Evolutionary conservation across 2,113 vertebrate genomes (phyloP), one percentile per base, ranked within the genome.

Genomic region (Microcebus jonahi): DNA sequence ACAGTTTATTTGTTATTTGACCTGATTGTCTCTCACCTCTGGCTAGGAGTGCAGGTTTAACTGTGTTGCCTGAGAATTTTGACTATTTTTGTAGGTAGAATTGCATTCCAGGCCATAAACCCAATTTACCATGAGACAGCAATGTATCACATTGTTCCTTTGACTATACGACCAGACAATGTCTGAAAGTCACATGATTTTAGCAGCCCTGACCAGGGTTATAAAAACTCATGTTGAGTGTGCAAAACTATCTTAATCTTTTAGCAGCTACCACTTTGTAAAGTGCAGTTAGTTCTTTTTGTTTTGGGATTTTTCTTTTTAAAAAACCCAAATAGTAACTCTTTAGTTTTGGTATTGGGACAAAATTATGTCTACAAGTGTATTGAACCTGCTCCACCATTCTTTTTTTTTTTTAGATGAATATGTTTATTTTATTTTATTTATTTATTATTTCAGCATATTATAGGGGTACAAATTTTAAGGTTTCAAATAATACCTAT

Each of bases 11-110:
- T 82, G 53, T 76, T 92, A 87, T 89, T 76, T 97, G 86, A 94
- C 82, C 93, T 97, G 96, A 97, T 97, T 92, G 76, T 94, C 71
- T 96, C 39, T 71, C 53, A 31, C 18, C 70, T 90, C 70, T 67
- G 45, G 34, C 27, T 81, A 76, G 67, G 70, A 82, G 6, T 42
- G 18, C 36, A 83, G 50, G 39, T 71, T 65, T 65, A 65, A 39
- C 27, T 71, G 90, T 84, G 29, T 65, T 80, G 10, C 90, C n/a
- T 79, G n/a, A 71, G 34, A 77, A 94, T 93, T 91, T 48, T 80
- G n/a, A 86, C 12, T 48, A 27, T 13, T 63, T 13, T 63, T 85
- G 21, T 48, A 20, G 50, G 5, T 57, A 2, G 42, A 85, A 45
- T 21, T 45, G 42, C 7, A 86, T 94, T 90, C 27, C 15, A 45